Percentiles rank a stretch among this genome's conserved stretches.
Evolutionary conservation across 2,888 invertebrate genomes (phyloP).

Genomic region (Aproaerema taeniolella): DNA sequence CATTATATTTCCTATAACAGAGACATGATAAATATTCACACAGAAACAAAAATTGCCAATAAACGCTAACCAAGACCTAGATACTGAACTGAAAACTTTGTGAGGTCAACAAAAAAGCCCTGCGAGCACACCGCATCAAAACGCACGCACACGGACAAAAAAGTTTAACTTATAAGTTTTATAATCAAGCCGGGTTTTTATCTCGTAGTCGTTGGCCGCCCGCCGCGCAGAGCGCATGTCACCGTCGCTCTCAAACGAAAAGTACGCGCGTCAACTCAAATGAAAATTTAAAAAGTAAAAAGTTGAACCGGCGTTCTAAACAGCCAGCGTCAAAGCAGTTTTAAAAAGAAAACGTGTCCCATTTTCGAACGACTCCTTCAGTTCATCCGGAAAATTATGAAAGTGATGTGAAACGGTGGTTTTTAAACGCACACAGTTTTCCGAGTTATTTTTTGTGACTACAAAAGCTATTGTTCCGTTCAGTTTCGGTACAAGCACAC

Average conservation of each 20-base stretch:
- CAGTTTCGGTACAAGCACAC: slow-evolving; percentile 49
- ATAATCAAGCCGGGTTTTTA: slow-evolving; percentile 76
- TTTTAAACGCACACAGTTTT: slow-evolving; percentile 53
- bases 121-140: slow-evolving; percentile 50
- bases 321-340: slow-evolving; percentile 46
- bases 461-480: slow-evolving; percentile 70
- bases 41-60: no score
- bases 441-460: slow-evolving; percentile 58
- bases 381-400: slow-evolving; percentile 64
- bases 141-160: slow-evolving; percentile 66
- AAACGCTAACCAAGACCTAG: no score
- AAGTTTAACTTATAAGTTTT: slow-evolving; percentile 76
- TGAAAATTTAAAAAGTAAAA: slow-evolving; percentile 47
- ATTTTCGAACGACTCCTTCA: slow-evolving; percentile 44
- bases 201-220: slow-evolving; percentile 72
- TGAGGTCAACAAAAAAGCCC: slow-evolving; percentile 65
- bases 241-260: slow-evolving; percentile 44
- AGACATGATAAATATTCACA: no score
- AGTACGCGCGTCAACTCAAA: slow-evolving; percentile 56
- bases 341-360: slow-evolving; percentile 48
- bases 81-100: slow-evolving; percentile 62
- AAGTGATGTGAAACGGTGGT: slow-evolving; percentile 69
- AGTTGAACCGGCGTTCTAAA: slow-evolving; percentile 36
- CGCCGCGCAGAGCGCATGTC: slow-evolving; percentile 69
- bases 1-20: no score